Percentiles rank a stretch among this genome's conserved stretches.
phyloP scores from a whole-genome alignment of 1,140 invertebrate species.

The Paraescarpia echinospica region DNA sequence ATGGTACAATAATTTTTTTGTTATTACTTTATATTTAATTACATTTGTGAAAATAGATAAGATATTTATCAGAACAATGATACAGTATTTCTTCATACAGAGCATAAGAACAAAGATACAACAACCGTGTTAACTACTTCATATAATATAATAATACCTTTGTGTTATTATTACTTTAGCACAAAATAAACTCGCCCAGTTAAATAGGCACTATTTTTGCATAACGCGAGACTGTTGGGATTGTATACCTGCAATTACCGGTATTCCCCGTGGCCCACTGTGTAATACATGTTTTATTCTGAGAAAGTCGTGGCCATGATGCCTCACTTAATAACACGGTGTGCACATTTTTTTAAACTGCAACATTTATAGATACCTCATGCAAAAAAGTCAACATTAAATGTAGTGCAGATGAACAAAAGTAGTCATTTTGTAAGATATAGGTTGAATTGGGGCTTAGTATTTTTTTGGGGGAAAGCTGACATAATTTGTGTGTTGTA shows the following conservation, averaged over 20 bases:
- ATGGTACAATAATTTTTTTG: too few species aligned
- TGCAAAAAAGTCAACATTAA: too few species aligned
- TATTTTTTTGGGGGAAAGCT: too few species aligned
- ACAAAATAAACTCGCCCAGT: not conserved
- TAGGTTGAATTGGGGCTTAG: too few species aligned
- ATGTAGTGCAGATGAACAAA: too few species aligned
- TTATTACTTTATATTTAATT: too few species aligned
- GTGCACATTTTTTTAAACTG: too few species aligned
- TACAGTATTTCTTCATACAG: not conserved
- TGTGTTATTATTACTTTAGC: not conserved
- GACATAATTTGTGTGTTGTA: too few species aligned
- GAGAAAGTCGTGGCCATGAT: not conserved
- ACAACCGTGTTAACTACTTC: not conserved
- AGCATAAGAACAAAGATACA: not conserved
- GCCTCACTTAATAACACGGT: too few species aligned
- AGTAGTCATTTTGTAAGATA: too few species aligned
- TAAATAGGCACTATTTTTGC: not conserved
- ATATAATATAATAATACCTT: not conserved
- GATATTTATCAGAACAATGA: not conserved
- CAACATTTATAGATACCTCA: too few species aligned
- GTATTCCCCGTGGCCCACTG: not conserved
- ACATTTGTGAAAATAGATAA: too few species aligned
- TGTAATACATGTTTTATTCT: not conserved
- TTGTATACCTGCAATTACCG: not conserved
- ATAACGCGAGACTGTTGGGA: not conserved